Conservation (phyloP, 1,140 invertebrate species). For the Vanessa atalanta region DNA sequence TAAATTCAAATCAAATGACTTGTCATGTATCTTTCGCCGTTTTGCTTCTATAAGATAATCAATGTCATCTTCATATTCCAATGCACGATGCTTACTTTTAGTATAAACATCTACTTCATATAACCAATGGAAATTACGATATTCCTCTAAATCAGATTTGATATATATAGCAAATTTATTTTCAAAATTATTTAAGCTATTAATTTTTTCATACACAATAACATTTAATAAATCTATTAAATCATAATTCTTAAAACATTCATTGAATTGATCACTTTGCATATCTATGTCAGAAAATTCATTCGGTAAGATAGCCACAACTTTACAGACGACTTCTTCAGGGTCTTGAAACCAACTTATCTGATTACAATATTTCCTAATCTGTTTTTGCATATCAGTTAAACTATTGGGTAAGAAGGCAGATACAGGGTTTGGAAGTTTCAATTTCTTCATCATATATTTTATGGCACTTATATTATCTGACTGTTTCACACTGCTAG, state of each 20-base stretch:
- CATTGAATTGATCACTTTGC: constrained; percentile 53
- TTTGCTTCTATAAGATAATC: constrained; percentile 67
- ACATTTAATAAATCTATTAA: constrained; percentile 74
- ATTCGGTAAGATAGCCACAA: constrained; percentile 66
- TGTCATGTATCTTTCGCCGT: constrained; percentile 61
- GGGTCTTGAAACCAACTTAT: constrained; percentile 74
- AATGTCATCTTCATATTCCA: constrained; percentile 64
- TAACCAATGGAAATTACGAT: constrained; percentile 69
- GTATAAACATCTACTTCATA: constrained; percentile 57
- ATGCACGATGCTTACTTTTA: constrained; percentile 57
- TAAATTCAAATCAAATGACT: constrained; percentile 55
- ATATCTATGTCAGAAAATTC: constrained; percentile 55
- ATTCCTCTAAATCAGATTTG: constrained; percentile 62
- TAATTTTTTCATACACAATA: constrained; percentile 77
- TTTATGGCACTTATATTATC: constrained; percentile 64
- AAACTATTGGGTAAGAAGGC: constrained; percentile 54
- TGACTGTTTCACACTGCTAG: constrained; percentile 60
- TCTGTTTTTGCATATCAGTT: constrained; percentile 61
- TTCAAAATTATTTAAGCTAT: constrained; percentile 62
- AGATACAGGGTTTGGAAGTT: constrained; percentile 53
- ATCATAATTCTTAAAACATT: constrained; percentile 64
- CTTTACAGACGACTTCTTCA: constrained; percentile 70
- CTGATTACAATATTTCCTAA: constrained; percentile 70
- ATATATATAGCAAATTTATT: constrained; percentile 71
- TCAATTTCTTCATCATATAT: constrained; percentile 66